phyloP scores from a whole-genome alignment of 2,888 invertebrate genomes.

The Idaea straminata region DNA sequence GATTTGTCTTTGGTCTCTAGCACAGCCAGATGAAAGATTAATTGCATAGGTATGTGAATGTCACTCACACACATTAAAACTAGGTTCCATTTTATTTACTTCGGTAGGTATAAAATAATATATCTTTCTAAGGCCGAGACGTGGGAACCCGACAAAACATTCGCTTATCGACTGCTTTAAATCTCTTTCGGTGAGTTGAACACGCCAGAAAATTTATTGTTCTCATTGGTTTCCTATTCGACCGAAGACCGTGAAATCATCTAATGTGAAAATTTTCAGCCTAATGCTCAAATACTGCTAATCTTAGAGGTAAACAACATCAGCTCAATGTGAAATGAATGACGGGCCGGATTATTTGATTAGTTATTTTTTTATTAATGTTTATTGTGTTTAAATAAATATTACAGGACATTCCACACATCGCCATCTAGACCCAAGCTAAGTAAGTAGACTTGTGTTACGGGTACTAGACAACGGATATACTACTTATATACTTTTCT shows the following conservation, averaged over 20 bases:
- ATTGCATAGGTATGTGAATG: background rate
- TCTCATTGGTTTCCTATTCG: slow-evolving; percentile 42
- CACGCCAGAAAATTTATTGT: slow-evolving; percentile 49
- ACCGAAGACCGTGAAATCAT: slow-evolving; percentile 38
- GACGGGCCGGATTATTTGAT: no score
- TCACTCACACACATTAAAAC: slow-evolving; percentile 9
- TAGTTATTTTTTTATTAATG: no score
- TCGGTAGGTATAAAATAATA: slow-evolving; percentile 19
- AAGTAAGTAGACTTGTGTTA: no score
- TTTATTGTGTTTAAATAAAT: no score
- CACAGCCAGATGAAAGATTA: slow-evolving; percentile 12
- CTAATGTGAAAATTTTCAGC: slow-evolving; percentile 32
- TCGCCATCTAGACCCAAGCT: no score
- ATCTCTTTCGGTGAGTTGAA: slow-evolving; percentile 61
- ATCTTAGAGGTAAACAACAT: slow-evolving; percentile 23
- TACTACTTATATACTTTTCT: no score
- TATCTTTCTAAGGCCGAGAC: slow-evolving; percentile 32
- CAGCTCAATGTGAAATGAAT: no score
- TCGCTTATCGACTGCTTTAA: slow-evolving; percentile 60
- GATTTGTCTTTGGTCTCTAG: slow-evolving; percentile 12
- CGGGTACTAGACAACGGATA: no score
- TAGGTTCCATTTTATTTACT: slow-evolving; percentile 9
- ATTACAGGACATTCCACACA: no score
- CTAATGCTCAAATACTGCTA: slow-evolving; percentile 28
- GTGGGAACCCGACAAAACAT: slow-evolving; percentile 48